phyloP scores from a whole-genome alignment of 2,797 vertebrate species.

The Sandelia bainsii region DNA sequence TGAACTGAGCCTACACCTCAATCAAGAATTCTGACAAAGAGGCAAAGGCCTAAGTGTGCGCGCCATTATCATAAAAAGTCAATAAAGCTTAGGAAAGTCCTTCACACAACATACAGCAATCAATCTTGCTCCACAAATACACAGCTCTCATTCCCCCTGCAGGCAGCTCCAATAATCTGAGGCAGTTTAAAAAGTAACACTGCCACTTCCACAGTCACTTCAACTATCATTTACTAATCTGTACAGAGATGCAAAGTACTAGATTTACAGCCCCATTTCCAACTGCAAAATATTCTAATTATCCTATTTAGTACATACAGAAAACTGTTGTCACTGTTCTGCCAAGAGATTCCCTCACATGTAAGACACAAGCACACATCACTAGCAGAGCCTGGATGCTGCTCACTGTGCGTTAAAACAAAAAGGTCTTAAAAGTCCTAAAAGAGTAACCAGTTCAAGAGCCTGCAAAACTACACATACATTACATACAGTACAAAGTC shows the following conservation, averaged over 20 bases:
- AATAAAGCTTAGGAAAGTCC: conserved; percentile 53
- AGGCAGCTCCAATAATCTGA: conserved; percentile 11
- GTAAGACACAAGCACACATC: conserved; percentile 29
- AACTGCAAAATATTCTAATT: conserved; percentile 5
- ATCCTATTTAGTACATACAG: not conserved
- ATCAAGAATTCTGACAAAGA: conserved; percentile 36
- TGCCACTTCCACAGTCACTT: not conserved
- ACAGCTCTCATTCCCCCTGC: conserved; percentile 11
- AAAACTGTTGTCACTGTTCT: conserved; percentile 28
- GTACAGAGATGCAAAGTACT: conserved; percentile 2
- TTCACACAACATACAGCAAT: conserved; percentile 39
- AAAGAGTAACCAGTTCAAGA: conserved; percentile 31
- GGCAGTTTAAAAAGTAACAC: conserved; percentile 19
- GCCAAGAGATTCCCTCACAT: conserved; percentile 27
- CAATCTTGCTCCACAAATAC: conserved; percentile 33
- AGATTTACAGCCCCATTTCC: not conserved
- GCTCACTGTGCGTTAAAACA: conserved; percentile 54
- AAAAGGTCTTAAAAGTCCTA: conserved; percentile 70
- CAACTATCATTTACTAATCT: conserved; percentile 20
- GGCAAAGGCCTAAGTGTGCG: conserved; percentile 15
- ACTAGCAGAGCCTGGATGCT: conserved; percentile 27
- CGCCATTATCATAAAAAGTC: conserved; percentile 60
- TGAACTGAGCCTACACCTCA: conserved; percentile 29
- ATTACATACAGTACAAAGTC: conserved; percentile 29
- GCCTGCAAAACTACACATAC: not conserved